Evolutionary conservation across 2,888 invertebrate species (phyloP), one percentile per base, ranked within the genome.

Genomic region (Agrenia bidenticulata): DNA sequence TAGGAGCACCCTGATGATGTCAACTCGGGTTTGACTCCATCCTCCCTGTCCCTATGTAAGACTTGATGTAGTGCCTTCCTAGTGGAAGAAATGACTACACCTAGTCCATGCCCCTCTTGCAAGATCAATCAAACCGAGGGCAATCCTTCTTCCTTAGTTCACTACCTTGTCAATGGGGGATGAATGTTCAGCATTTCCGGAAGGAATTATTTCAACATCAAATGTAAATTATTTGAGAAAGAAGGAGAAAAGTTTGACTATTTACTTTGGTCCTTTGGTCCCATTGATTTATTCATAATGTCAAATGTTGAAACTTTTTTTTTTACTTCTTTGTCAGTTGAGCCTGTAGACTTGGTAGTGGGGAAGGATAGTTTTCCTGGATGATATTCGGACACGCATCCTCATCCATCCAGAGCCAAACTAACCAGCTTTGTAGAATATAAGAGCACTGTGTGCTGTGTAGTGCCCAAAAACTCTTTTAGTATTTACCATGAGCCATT

Each of bases 261-360:
- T 55, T 55, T 37, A n/a, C 55, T 55, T 37, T 19, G 19, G 13
- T 41, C 26, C 24, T 39, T 39, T 57, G 57, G 23, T 32, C 41
- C 57, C 42, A 58, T 58, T 58, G 58, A 58, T 58, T 58, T 58
- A 58, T 58, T 58, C 58, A 58, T 45, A 58, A 58, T 45, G 58
- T 58, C 58, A 58, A 58, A 58, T 58, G 49, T 27, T 49, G 2
- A 58, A 58, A 58, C 58, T 58, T 58, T 58, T 45, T 58, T 58
- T 58, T 58, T 42, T 23, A 42, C 41, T 58, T 58, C 45, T 58
- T 58, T 58, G 58, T 58, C 58, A 42, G 42, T 26, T 45, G n/a
- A n/a, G n/a, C n/a, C n/a, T n/a, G n/a, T n/a, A n/a, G n/a, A n/a
- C n/a, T n/a, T n/a, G n/a, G n/a, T n/a, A 45, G 58, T 41, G 45